These are phyloP conservation scores for Drosophila takahashii DNA, from an alignment of 1,140 invertebrate species.

Conservation along the genomic window DNA sequence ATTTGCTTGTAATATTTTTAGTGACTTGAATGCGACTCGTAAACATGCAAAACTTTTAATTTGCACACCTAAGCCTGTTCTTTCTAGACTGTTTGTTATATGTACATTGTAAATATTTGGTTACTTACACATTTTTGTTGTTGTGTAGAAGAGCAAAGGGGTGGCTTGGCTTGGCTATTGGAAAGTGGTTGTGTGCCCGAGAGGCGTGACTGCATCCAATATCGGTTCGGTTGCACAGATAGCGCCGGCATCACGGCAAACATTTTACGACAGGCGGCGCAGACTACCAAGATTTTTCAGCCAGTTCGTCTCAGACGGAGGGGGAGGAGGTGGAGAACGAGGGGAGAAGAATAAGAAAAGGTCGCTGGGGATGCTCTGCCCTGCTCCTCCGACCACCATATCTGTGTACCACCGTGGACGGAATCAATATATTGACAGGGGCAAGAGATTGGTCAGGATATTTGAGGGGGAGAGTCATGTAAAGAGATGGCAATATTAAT, in stretches of 20 bases:
- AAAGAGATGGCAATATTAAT: conserved; percentile 42
- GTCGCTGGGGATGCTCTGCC: conserved; percentile 11
- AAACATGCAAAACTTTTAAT: too few relatives aligned
- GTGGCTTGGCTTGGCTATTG: neutral
- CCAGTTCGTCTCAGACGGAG: conserved; percentile 2
- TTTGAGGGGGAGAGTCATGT: conserved; percentile 6
- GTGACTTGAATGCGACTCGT: too few relatives aligned
- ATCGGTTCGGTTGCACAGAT: conserved; percentile 36
- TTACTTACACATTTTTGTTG: neutral
- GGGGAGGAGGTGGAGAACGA: too few relatives aligned
- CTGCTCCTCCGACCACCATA: conserved; percentile 5
- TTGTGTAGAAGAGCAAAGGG: neutral
- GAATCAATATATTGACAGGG: conserved; percentile 61
- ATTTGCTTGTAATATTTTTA: too few relatives aligned
- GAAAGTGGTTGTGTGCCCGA: conserved; percentile 1
- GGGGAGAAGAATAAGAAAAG: neutral
- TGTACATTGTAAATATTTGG: neutral
- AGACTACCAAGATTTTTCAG: conserved; percentile 29
- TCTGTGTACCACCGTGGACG: conserved; percentile 21
- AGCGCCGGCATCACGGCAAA: conserved; percentile 37
- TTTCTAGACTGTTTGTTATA: neutral
- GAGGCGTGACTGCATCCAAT: conserved; percentile 37
- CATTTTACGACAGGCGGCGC: conserved; percentile 62
- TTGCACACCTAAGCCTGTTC: neutral
- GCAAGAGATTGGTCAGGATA: conserved; percentile 31